Base-by-base conservation (phyloP, 2,888 invertebrate genomes). In the Craniophora ligustri region DNA sequence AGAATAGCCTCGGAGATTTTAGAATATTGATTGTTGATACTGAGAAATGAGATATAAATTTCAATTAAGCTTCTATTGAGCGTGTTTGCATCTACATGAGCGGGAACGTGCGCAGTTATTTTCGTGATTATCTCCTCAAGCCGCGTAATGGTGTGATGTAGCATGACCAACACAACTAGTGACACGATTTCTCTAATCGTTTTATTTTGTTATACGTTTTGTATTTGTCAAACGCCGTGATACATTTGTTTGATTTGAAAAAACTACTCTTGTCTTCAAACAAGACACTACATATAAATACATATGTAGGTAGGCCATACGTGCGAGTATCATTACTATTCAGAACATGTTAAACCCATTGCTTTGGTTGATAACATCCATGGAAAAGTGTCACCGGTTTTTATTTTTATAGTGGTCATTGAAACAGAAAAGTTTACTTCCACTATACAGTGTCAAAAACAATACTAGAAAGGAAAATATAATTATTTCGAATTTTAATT, bases 1-100 rank as follows among this genome's bases (percentile, higher is more conserved):
- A 86, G 89, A 89, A 91, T 89, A 87, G 91, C 85, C 82, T 82
- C 77, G 79, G 84, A 90, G 87, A 89, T 91, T 91, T 92, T 91
- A 86, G 89, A 91, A 91, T 92, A 93, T 93, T 91, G 92, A 92
- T 92, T 92, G 88, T 91, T 91, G 92, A 92, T 92, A 89, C 92
- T 92, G 87, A 91, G 91, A 92, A 92, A 92, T 91, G 91, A 91
- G 87, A 87, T 87, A 92, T 93, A 93, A 93, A 92, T 92, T 92
- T 92, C 91, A 93, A 93, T 93, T 92, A 93, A 89, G 88, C 79
- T 75, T 75, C 88, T 85, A 91, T 92, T 90, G 87, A 91, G 75
- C 63, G 82, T 79, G 84, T 84, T 86, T 83, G 85, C 80, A 68
- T 83, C 68, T 78, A 78, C 71, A 69, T 74, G 75, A 73, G 78